Percentiles rank a stretch among this genome's conserved stretches.
Conservation (phyloP, 2,113 vertebrate genomes). For the Cynocephalus volans region DNA sequence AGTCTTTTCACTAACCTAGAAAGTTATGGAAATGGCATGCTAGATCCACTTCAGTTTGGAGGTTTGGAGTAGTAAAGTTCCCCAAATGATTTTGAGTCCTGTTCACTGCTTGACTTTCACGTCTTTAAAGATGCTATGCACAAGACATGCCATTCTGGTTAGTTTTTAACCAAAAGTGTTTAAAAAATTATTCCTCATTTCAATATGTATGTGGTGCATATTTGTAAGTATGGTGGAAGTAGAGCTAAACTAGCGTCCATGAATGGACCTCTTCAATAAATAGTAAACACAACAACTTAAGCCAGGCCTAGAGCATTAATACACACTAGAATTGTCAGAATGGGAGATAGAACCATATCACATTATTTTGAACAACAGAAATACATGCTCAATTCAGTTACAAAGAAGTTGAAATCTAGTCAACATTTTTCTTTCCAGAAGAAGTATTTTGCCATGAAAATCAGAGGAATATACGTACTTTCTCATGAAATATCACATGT, state of each 20-base stretch:
- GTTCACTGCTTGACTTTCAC: not conserved
- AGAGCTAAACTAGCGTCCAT: not conserved
- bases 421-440: conserved; percentile 9
- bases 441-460: not conserved
- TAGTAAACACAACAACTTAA: conserved; percentile 45
- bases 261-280: not conserved
- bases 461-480: not conserved
- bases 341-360: not conserved
- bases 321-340: not conserved
- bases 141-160: not conserved
- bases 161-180: conserved; percentile 15
- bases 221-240: not conserved
- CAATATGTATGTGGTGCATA: not conserved
- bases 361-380: not conserved
- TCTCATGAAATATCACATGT: not conserved
- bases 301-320: not conserved
- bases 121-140: not conserved
- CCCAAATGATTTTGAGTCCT: not conserved
- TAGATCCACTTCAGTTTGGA: not conserved
- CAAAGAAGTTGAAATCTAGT: not conserved
- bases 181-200: not conserved
- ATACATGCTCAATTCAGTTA: conserved; percentile 21
- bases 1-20: not conserved
- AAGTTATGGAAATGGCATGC: not conserved
- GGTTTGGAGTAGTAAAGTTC: not conserved